Percentiles rank a stretch among this genome's conserved stretches.
Conservation (phyloP, 1,140 invertebrate genomes). For the Planococcus citri region DNA sequence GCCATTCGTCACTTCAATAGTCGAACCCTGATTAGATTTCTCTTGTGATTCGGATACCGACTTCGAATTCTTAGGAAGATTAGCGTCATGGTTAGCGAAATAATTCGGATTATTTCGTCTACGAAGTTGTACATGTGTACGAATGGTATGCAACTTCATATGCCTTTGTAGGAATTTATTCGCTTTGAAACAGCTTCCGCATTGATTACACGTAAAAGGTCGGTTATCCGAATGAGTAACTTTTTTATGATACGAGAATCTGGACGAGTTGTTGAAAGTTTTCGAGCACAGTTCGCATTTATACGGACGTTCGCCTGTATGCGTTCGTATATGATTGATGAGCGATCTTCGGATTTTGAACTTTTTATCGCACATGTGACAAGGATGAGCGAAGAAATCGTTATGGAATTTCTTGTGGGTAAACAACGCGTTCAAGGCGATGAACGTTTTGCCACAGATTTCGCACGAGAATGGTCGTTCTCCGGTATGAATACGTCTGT, state of each 20-base stretch:
- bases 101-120: neutral
- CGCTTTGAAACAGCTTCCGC: constrained; percentile 17
- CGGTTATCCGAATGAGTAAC: constrained; percentile 24
- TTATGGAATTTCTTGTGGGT: constrained; percentile 36
- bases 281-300: constrained; percentile 35
- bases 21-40: too few relatives aligned
- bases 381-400: constrained; percentile 48
- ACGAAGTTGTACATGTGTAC: neutral
- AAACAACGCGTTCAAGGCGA: constrained; percentile 34
- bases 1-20: too few relatives aligned
- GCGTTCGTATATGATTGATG: constrained; percentile 49
- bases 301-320: constrained; percentile 54
- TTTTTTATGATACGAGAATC: constrained; percentile 23
- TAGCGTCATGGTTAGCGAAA: neutral
- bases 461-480: constrained; percentile 48
- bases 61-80: too few relatives aligned
- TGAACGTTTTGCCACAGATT: constrained; percentile 45
- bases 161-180: neutral
- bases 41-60: too few relatives aligned
- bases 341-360: constrained; percentile 39
- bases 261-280: constrained; percentile 23
- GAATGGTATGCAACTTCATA: constrained; percentile 5
- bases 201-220: constrained; percentile 23
- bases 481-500: constrained; percentile 40
- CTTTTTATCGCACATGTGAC: constrained; percentile 40